These are phyloP conservation scores for Xylocopa sonorina DNA, from an alignment of 1,140 invertebrate genomes.

Conservation along the genomic window DNA sequence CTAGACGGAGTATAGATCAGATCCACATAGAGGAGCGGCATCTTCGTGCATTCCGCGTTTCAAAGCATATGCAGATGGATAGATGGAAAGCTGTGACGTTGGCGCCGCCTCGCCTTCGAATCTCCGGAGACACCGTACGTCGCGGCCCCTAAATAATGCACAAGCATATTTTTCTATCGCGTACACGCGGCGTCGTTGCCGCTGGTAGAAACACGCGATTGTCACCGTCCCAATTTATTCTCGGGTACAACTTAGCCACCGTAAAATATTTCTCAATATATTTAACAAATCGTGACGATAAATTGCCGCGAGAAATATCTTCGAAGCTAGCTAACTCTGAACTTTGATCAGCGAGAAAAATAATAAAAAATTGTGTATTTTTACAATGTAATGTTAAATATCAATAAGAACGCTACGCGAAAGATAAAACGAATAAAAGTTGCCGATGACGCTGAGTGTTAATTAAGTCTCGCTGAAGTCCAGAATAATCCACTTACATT, in stretches of 20 bases:
- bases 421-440: background rate
- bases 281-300: conserved; percentile 12
- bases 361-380: too few species aligned
- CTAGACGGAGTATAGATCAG: conserved; percentile 59
- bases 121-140: conserved; percentile 72
- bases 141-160: conserved; percentile 76
- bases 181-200: conserved; percentile 55
- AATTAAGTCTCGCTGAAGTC: background rate
- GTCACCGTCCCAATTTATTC: conserved; percentile 64
- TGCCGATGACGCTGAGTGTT: background rate
- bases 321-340: too few species aligned
- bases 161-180: conserved; percentile 76
- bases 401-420: background rate
- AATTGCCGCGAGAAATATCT: background rate
- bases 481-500: background rate
- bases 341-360: too few species aligned
- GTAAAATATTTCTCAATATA: conserved; percentile 16
- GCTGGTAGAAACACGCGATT: conserved; percentile 59
- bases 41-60: conserved; percentile 64
- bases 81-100: conserved; percentile 76
- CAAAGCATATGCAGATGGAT: conserved; percentile 76
- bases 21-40: conserved; percentile 52
- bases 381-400: too few species aligned
- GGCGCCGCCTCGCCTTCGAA: conserved; percentile 64
- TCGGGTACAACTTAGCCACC: conserved; percentile 5